Evolutionary conservation across 2,888 invertebrate species (phyloP).

Genomic region (Carpatolechia fugitivella): DNA sequence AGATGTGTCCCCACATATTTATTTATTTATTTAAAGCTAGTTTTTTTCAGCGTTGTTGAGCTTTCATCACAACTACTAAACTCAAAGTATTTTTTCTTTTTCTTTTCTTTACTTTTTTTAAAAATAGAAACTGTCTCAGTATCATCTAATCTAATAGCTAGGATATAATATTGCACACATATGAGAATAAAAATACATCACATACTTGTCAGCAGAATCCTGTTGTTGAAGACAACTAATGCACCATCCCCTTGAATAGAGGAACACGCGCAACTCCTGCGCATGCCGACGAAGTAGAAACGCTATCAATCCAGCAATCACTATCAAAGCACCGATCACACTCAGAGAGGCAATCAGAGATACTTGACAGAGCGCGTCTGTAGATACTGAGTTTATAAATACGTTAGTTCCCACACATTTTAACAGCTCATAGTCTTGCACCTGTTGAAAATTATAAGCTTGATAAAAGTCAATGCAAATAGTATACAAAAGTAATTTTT

Average conservation of each 20-base stretch:
- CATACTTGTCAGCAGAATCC: background rate
- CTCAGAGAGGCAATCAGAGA: background rate
- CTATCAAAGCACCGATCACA: background rate
- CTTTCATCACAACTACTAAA: no score
- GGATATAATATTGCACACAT: background rate
- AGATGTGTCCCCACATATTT: no score
- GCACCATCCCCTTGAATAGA: conserved; percentile 1
- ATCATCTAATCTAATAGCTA: background rate
- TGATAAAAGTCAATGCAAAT: no score
- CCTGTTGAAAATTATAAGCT: background rate
- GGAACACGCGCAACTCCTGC: background rate
- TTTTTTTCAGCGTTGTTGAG: no score
- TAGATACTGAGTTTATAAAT: background rate
- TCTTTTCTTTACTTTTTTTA: no score
- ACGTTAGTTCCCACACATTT: background rate
- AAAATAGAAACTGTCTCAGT: no score
- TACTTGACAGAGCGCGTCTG: background rate
- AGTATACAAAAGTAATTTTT: no score
- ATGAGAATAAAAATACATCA: background rate
- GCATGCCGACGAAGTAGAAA: background rate
- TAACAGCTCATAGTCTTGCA: background rate
- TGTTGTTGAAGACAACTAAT: background rate
- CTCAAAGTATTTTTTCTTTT: no score
- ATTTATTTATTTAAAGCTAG: no score
- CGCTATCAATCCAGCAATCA: background rate